Evolutionary conservation across 2,797 vertebrate species (phyloP).

Genomic region (Acanthurus leucopareius): DNA sequence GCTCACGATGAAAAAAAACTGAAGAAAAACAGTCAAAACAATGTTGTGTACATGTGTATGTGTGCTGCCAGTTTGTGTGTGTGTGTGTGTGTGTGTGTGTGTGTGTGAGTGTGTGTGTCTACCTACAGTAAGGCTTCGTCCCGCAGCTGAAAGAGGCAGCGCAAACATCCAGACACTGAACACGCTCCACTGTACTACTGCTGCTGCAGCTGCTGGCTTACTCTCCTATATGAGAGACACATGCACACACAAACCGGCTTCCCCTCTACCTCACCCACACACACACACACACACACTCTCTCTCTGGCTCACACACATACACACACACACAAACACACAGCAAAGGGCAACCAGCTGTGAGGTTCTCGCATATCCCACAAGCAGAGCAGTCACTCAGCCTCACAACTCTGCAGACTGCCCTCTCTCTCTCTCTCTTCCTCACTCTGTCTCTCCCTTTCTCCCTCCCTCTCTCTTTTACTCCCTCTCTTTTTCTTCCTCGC

Average conservation of each 20-base stretch:
- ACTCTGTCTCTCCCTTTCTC: not conserved
- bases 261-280: conserved; percentile 1
- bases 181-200: conserved; percentile 71
- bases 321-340: conserved; percentile 43
- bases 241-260: conserved; percentile 36
- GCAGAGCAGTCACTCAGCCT: conserved; percentile 35
- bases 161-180: conserved; percentile 82
- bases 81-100: conserved; percentile 29
- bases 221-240: conserved; percentile 65
- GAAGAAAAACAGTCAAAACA: conserved; percentile 27
- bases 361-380: conserved; percentile 51
- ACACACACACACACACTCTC: conserved; percentile 47
- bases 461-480: conserved; percentile 16
- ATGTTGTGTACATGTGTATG: conserved; percentile 10
- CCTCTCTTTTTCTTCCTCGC: not conserved
- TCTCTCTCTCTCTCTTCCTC: not conserved
- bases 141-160: conserved; percentile 80
- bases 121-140: conserved; percentile 86
- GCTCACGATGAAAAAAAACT: conserved; percentile 4
- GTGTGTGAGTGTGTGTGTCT: conserved; percentile 50
- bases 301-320: conserved; percentile 48
- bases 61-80: not conserved
- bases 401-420: conserved; percentile 45
- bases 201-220: conserved; percentile 68
- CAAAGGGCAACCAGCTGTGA: conserved; percentile 76